Evolutionary conservation across 2,888 invertebrate genomes (phyloP).

Genomic region (Griposia aprilina): DNA sequence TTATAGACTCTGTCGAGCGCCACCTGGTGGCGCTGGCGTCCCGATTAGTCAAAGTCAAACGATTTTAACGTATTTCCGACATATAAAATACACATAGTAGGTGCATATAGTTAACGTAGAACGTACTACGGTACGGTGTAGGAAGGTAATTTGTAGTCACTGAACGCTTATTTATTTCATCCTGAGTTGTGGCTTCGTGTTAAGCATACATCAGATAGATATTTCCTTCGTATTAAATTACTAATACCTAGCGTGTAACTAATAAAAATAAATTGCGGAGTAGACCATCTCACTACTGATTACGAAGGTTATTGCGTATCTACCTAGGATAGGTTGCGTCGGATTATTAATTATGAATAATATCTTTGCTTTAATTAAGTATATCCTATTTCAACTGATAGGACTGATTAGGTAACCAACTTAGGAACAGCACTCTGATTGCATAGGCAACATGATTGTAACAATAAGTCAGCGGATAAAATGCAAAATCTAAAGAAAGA

Average conservation of each 20-base stretch:
- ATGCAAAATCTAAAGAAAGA: not conserved
- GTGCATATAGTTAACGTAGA: not conserved
- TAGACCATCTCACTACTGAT: conserved; percentile 63
- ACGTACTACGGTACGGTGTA: not conserved
- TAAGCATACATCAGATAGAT: conserved; percentile 51
- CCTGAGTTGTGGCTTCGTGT: conserved; percentile 47
- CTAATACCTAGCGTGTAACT: conserved; percentile 63
- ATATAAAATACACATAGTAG: too few relatives aligned
- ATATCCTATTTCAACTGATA: conserved; percentile 12
- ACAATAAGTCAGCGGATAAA: not conserved
- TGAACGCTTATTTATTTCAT: conserved; percentile 49
- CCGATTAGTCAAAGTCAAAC: too few relatives aligned
- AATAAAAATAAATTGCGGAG: conserved; percentile 75
- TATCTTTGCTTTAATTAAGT: conserved; percentile 37
- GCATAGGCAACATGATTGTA: not conserved
- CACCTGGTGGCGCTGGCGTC: too few relatives aligned
- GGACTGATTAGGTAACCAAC: not conserved
- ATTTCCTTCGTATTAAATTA: conserved; percentile 69
- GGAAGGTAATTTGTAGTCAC: conserved; percentile 23
- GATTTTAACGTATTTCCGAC: too few relatives aligned
- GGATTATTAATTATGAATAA: conserved; percentile 53
- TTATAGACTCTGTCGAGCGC: too few relatives aligned
- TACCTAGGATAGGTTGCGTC: conserved; percentile 37
- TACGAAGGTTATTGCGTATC: conserved; percentile 67
- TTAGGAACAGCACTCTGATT: not conserved